Evolutionary conservation across 2,888 invertebrate genomes (phyloP), one percentile per base, ranked within the genome.

Genomic region (Hipparchia semele): DNA sequence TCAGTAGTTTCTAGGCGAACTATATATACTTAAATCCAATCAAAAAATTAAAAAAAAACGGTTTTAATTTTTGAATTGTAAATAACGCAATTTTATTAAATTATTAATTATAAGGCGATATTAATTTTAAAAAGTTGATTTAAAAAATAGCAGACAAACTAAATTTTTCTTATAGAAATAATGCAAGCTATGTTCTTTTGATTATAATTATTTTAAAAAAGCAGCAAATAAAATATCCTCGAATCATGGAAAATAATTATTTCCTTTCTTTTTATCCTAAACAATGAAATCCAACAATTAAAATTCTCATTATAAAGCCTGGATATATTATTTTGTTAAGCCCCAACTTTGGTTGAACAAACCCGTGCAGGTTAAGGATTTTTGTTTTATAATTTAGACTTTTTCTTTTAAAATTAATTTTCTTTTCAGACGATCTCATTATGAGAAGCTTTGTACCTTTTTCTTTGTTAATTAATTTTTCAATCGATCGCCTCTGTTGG

Each of bases 231-330:
- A 64, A 64, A 51, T 49, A 13, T 2, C 8, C 58, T 3, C n/a
- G n/a, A 5, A 1, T 9, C 10, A 13, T 23, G 66, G n/a, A 56
- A 56, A 67, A 56, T 45, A 67, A 45, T 56, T n/a, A 56, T 13
- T 67, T 39, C 56, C 67, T 12, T 66, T 56, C 67, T 8, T n/a
- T 67, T 46, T 46, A 68, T 49, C 58, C 68, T 59, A 68, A 68
- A 68, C 68, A 68, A 59, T 68, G 58, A 68, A 59, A 68, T 59
- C 68, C 49, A 49, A 68, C 68, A 68, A 68, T 68, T 68, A 68
- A 68, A 68, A 59, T 59, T 68, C 59, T 59, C 68, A 68, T 68
- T 68, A 68, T 33, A 23, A 49, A 68, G 49, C 68, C 46, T 49
- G 68, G 68, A 49, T 68, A 68, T 68, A 39, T 39, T 39, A 39